Percentiles rank a stretch among this genome's conserved stretches.
These are phyloP conservation scores for Pipistrellus nathusii DNA, from an alignment of 2,797 vertebrate species.

Conservation along the genomic window DNA sequence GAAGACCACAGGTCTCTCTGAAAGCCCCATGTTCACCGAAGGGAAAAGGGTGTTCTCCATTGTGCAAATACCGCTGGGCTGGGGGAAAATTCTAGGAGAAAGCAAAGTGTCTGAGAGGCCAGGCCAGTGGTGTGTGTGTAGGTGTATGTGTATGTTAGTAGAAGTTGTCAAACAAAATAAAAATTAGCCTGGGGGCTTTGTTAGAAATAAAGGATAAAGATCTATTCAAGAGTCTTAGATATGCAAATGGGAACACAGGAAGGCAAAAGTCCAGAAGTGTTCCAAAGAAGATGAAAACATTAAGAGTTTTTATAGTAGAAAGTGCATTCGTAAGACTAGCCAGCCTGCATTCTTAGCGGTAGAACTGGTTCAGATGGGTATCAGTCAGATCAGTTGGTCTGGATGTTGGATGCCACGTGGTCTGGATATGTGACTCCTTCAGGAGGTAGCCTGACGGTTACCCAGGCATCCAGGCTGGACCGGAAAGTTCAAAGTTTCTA, in stretches of 20 bases:
- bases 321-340: neutral
- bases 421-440: neutral
- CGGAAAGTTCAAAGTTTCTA: neutral
- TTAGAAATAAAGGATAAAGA: neutral
- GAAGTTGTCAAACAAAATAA: neutral
- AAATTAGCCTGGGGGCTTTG: neutral
- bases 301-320: neutral
- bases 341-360: neutral
- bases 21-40: neutral
- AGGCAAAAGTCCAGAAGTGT: neutral
- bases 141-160: neutral
- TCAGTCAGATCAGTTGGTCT: neutral
- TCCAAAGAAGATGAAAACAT: neutral
- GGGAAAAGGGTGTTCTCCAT: neutral
- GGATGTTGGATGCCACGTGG: neutral
- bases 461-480: neutral
- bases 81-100: neutral
- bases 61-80: neutral
- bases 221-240: neutral
- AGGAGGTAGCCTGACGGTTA: neutral
- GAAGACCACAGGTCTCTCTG: neutral
- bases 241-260: neutral
- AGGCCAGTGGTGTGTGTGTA: neutral
- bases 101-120: neutral
- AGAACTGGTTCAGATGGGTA: neutral